Evolutionary conservation across 2,797 vertebrate species (phyloP), one percentile per base, ranked within the genome.

Genomic region (Pteropus rufus): DNA sequence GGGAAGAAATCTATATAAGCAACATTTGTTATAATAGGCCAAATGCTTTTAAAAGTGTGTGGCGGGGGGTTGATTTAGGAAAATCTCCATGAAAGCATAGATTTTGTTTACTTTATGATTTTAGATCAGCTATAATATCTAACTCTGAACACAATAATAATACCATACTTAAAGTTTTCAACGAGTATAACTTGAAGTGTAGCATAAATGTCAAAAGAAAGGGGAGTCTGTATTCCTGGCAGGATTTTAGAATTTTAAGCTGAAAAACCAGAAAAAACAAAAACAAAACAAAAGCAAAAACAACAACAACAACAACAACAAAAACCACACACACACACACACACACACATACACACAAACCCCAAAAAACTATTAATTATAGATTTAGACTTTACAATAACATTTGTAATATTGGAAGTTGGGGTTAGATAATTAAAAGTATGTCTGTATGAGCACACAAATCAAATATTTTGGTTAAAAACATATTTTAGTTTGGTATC

Each of bases 391-490:
- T 87, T 90, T 62, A 72, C 95, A 80, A 65, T 83, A 82, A 85
- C 72, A 54, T 86, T 54, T 91, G 12, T 65, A 81, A 49, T 76
- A 64, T 65, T 88, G 64, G 54, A 88, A 39, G 56, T 62, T 79
- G 84, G n/a, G 56, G 3, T 7, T 39, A 31, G 41, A 65, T 83
- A 46, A 64, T 36, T 56, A 49, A 75, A 86, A 56, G 69, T 34
- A 23, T 46, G 44, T 86, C 46, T 93, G 7, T 31, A 65, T 31
- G 21, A 69, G 39, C 11, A 75, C 39, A 90, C 14, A 73, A 79
- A 83, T 60, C 19, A 72, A 83, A 87, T 82, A 95, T 83, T 87
- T 86, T 77, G 56, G 72, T 65, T 93, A 41, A 49, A 94, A 64
- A 34, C 76, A 81, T 11, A 49, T 87, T 91, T 92, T 64, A 44